Conservation (phyloP, 2,797 vertebrate species). For the Anniella stebbinsi region DNA sequence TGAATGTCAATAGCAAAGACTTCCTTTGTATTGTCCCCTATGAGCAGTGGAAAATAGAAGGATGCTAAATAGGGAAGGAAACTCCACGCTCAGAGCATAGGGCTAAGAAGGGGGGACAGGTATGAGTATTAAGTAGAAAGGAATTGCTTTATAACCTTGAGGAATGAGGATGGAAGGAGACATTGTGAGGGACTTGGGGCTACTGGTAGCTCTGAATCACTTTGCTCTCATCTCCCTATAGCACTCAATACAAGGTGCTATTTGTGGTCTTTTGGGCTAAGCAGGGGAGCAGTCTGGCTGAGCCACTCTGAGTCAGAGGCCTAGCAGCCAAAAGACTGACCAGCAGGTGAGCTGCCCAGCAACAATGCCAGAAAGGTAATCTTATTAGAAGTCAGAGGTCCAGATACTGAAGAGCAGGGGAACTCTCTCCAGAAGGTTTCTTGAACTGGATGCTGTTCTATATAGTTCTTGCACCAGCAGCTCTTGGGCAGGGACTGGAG, state of each 20-base stretch:
- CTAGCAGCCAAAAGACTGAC: not conserved
- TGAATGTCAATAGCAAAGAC: not conserved
- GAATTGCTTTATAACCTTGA: slow-evolving; percentile 42
- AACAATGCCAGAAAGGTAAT: not conserved
- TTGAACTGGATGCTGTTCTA: not conserved
- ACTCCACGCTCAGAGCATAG: not conserved
- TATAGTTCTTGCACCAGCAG: too few species aligned
- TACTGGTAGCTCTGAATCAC: not conserved
- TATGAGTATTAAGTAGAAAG: not conserved
- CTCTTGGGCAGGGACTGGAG: not conserved
- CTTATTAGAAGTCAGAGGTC: not conserved
- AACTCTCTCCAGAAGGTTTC: not conserved
- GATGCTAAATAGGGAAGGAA: not conserved
- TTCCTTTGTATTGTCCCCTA: not conserved
- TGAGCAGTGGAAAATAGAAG: not conserved
- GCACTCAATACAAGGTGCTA: not conserved
- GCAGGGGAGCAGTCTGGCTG: too few species aligned
- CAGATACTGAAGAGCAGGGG: not conserved
- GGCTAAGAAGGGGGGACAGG: not conserved
- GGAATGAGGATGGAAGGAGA: not conserved
- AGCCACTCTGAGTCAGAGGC: not conserved
- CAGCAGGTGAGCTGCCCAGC: not conserved
- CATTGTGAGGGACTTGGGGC: not conserved
- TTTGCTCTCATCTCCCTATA: not conserved
- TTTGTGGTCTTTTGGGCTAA: not conserved